A percentile compares a stretch with the other conserved stretches of the same genome.
Evolutionary conservation across 2,888 invertebrate genomes (phyloP).

Genomic region (Chesias legatella): DNA sequence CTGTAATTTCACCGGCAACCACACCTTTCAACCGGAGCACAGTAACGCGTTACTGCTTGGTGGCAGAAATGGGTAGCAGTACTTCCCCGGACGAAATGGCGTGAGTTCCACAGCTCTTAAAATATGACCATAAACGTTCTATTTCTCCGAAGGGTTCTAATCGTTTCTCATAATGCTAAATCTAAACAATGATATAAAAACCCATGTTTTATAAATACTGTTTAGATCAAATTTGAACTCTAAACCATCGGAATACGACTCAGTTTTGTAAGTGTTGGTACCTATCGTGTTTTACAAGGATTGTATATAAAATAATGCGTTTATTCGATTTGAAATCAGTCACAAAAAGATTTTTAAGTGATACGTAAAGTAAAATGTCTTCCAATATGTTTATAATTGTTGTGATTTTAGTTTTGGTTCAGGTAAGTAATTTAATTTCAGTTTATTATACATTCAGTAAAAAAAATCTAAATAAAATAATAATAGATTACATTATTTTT

Average conservation of each 20-base stretch:
- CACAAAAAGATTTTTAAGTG: neutral
- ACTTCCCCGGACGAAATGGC: too few relatives aligned
- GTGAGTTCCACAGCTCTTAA: too few relatives aligned
- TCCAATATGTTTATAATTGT: constrained; percentile 9
- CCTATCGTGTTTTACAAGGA: neutral
- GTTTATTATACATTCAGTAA: too few relatives aligned
- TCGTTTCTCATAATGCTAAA: constrained; percentile 11
- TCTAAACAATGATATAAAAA: constrained; percentile 1
- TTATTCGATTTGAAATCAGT: constrained; percentile 5
- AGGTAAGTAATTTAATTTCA: constrained; percentile 29
- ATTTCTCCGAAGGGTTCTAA: neutral
- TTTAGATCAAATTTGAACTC: neutral
- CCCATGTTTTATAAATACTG: neutral
- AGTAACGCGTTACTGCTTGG: too few relatives aligned
- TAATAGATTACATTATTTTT: too few relatives aligned
- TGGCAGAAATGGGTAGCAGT: too few relatives aligned
- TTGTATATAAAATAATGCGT: constrained; percentile 3
- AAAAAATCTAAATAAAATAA: too few relatives aligned
- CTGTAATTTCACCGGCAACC: too few relatives aligned
- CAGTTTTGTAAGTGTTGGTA: neutral
- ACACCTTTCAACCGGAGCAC: too few relatives aligned
- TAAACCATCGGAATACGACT: neutral
- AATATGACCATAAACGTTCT: too few relatives aligned
- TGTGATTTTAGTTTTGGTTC: constrained; percentile 23
- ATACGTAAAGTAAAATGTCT: constrained; percentile 3